Conservation (phyloP, 2,797 vertebrate genomes). For the Lagorchestes hirsutus region DNA sequence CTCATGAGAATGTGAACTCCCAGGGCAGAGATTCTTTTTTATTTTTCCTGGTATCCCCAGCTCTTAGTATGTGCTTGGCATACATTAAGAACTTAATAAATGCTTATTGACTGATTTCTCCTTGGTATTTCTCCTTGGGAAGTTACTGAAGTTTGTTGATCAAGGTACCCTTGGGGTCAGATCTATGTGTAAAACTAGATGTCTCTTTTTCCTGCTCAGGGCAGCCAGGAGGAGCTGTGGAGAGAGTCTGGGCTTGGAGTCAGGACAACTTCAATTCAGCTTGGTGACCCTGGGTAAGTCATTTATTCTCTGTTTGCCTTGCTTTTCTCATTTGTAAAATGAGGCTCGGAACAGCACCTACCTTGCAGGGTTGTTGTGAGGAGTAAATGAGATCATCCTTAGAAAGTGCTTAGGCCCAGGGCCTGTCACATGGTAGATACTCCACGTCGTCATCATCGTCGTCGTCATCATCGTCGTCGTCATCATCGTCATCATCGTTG, state of each 20-base stretch:
- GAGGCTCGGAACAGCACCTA: neutral
- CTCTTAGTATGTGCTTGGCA: neutral
- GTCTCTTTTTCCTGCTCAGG: neutral
- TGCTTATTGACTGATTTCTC: neutral
- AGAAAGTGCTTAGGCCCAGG: neutral
- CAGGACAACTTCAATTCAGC: neutral
- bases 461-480: no score
- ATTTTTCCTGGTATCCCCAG: neutral
- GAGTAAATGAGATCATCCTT: neutral
- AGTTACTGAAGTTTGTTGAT: neutral
- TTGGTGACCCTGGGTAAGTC: neutral
- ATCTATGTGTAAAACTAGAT: neutral
- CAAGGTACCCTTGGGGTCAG: no score
- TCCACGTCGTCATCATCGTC: no score
- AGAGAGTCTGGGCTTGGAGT: no score
- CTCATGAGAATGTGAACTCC: neutral
- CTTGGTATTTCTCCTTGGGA: neutral
- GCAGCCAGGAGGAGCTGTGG: neutral
- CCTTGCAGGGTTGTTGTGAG: neutral
- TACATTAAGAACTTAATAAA: neutral
- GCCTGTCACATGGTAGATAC: neutral
- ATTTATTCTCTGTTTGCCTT: neutral
- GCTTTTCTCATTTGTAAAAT: neutral
- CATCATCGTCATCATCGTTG: no score
- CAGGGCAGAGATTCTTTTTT: neutral